Base-by-base conservation (phyloP, 2,113 vertebrate species). In the Takifugu flavidus region DNA sequence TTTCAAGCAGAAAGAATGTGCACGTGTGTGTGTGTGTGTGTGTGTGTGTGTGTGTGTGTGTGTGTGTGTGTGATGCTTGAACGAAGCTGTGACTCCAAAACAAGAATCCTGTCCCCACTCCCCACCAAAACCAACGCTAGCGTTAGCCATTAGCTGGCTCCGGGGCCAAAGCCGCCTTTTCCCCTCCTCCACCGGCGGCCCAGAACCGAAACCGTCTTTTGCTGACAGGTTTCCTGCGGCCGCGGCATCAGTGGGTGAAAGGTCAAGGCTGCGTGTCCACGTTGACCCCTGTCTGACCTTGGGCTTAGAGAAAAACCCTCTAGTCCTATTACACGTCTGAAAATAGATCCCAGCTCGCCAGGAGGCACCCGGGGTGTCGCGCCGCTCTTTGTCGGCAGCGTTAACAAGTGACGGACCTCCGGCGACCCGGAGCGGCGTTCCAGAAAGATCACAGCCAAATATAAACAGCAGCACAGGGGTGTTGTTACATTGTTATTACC, bases 161-260 rank as follows among this genome's bases (percentile, higher is more conserved):
- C 29, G 7, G 29, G 29, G 29, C 29, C 29, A 31, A 31, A 6
- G 7, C 29, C 7, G 29, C 4, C 4, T 31, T 31, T 31, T 31
- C 7, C 7, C 7, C 7, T 31, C 7, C 7, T 31, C 7, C 4
- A 1, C 29, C 29, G 7, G 29, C 3, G 20, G 20, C 29, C 7
- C 29, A 3, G 29, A 31, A 6, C 29, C 29, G 29, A 1, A 31
- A 6, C 29, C 29, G 29, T 31, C 29, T 31, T 31, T 31, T 31
- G 7, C 7, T 31, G 7, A 31, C 29, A 31, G 29, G 29, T 20
- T 20, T 20, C 20, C 20, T 20, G 20, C 20, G 20, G 20, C 20
- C 20, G 20, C 20, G 20, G 20, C 29, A 34, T 56, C 73, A 82
- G 68, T 87, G 66, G 83, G 87, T 89, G 73, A 86, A 75, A 79